phyloP scores from a whole-genome alignment of 2,888 invertebrate genomes.

The Sipha maydis region DNA sequence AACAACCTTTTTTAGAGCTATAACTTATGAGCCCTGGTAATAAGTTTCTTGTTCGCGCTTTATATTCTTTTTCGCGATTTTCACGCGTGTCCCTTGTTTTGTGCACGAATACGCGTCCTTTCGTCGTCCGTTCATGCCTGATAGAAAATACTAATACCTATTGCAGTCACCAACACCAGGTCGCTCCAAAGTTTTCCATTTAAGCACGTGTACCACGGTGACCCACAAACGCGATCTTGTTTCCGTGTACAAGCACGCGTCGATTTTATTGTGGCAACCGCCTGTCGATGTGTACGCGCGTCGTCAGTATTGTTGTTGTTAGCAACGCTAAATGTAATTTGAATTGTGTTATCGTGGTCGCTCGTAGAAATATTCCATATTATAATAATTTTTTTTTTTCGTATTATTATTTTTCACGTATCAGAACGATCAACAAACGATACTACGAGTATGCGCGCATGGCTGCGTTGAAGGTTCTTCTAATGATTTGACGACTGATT shows the following conservation, averaged over 20 bases:
- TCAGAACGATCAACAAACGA: constrained; percentile 1
- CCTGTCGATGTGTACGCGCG: background rate
- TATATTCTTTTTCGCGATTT: background rate
- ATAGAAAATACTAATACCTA: background rate
- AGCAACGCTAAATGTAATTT: constrained; percentile 47
- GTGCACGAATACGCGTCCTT: background rate
- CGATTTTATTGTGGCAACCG: constrained; percentile 46
- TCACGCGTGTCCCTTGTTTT: background rate
- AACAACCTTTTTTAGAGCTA: too few species aligned
- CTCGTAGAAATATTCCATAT: background rate
- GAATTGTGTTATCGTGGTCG: constrained; percentile 10
- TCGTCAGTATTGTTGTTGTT: constrained; percentile 33
- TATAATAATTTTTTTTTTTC: background rate
- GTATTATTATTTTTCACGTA: constrained; percentile 11
- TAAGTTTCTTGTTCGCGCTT: background rate
- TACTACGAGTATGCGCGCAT: background rate
- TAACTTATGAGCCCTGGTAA: too few species aligned
- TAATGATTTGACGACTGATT: background rate
- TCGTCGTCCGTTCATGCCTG: background rate
- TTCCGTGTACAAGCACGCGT: constrained; percentile 20
- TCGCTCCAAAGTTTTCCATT: constrained; percentile 50
- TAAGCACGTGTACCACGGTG: constrained; percentile 34
- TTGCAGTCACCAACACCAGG: background rate
- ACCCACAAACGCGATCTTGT: constrained; percentile 58
- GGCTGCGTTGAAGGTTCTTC: background rate